These are phyloP conservation scores for Chloromyia formosa DNA, from an alignment of 2,888 invertebrate genomes.

Conservation along the genomic window DNA sequence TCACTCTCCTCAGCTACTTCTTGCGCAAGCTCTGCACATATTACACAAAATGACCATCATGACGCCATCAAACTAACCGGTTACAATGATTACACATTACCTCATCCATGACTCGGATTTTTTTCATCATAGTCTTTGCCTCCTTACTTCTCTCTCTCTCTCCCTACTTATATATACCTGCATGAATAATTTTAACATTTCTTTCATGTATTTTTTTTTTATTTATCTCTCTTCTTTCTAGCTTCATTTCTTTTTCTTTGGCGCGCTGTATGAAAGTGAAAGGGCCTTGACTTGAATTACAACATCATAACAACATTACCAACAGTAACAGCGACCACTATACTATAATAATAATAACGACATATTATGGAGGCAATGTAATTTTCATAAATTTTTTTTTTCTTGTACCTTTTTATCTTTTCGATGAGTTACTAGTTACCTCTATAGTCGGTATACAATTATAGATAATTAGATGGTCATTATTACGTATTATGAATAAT, in stretches of 20 bases:
- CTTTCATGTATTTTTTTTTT: not conserved
- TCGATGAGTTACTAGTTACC: too few relatives aligned
- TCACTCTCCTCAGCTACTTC: too few relatives aligned
- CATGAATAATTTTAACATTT: not conserved
- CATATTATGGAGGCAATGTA: too few relatives aligned
- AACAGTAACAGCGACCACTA: too few relatives aligned
- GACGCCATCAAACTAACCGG: not conserved
- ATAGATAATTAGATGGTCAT: too few relatives aligned
- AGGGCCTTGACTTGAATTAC: constrained; percentile 22
- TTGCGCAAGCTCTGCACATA: too few relatives aligned
- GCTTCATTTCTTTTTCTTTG: not conserved
- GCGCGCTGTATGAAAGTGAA: not conserved
- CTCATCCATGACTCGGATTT: not conserved
- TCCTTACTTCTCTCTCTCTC: not conserved
- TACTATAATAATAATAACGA: too few relatives aligned
- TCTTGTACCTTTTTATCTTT: too few relatives aligned
- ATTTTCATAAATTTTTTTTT: too few relatives aligned
- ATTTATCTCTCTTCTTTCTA: not conserved
- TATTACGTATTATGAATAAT: too few relatives aligned
- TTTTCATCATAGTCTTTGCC: not conserved
- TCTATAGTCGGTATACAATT: too few relatives aligned
- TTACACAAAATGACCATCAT: constrained; percentile 3
- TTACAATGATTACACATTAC: constrained; percentile 7
- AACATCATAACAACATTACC: not conserved
- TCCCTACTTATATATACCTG: not conserved